Base-by-base conservation (phyloP, 2,797 vertebrate species). In the Cheirogaleus major region DNA sequence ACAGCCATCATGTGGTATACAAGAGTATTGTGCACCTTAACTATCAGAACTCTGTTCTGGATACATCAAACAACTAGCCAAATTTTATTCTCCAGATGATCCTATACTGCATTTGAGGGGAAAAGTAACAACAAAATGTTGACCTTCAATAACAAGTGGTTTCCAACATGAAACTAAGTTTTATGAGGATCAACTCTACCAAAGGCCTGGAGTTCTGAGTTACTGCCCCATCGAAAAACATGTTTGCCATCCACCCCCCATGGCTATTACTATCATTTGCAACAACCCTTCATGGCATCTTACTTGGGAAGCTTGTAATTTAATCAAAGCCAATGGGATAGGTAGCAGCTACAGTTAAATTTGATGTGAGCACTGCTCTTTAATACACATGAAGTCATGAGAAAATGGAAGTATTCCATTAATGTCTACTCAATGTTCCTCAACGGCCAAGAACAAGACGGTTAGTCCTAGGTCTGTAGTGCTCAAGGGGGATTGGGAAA, bases 11-110 rank as follows among this genome's bases (percentile, higher is more conserved):
- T 98, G 97, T 86, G 95, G 96, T 96, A 96, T 97, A 98, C 0
- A 9, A 96, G 96, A 95, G 89, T 89, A 97, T 43, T 92, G 95
- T 95, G 92, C 89, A 98, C 98, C 97, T 98, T 98, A 98, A 97
- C 87, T 95, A 98, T 85, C 89, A 32, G 70, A 97, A 97, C 96
- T 98, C 92, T 89, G 22, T 96, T 98, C 97, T 98, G 8, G 32
- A 84, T 76, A 96, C 75, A 92, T 61, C 89, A 96, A 98, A 97
- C 95, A 95, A 95, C 96, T 85, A 76, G 78, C 90, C 93, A 95
- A 96, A 98, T 94, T 96, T 89, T 72, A 55, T 59, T 75, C 65
- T 79, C 70, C 55, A 63, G 92, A 20, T 93, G 97, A 96, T 89
- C 97, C 94, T 96, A 86, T 96, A 83, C 82, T 95, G 91, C 84